These are phyloP conservation scores for Taeniopygia guttata DNA, from an alignment of 2,797 vertebrate genomes.

Conservation along the genomic window DNA sequence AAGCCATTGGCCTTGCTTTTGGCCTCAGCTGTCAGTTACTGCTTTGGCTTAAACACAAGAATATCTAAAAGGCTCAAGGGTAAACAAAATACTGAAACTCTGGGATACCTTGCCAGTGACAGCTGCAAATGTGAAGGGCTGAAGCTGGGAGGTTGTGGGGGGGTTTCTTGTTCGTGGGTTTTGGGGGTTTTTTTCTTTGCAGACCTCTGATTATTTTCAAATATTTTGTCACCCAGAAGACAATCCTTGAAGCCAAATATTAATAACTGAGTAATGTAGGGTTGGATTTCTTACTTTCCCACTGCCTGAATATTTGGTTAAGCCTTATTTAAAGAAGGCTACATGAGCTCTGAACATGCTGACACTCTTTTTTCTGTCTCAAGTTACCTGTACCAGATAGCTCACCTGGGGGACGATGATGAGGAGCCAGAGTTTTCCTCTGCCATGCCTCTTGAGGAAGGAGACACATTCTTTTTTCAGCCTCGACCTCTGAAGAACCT, in stretches of 20 bases:
- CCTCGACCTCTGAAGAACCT: conserved; percentile 95
- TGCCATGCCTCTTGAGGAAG: conserved; percentile 97
- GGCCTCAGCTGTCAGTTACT: background rate
- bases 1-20: background rate
- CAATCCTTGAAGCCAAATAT: background rate
- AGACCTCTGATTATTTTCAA: background rate
- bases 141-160: background rate
- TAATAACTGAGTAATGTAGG: background rate
- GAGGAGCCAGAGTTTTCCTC: conserved; percentile 98
- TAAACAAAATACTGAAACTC: background rate
- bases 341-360: background rate
- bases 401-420: conserved; percentile 95
- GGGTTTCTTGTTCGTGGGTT: background rate
- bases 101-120: background rate
- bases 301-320: background rate
- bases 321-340: background rate
- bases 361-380: background rate
- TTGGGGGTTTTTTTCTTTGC: background rate
- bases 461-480: conserved; percentile 98
- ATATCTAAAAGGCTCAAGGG: background rate
- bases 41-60: background rate
- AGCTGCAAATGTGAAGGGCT: background rate
- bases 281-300: background rate
- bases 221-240: background rate
- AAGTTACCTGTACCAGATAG: conserved; percentile 99